phyloP scores from a whole-genome alignment of 2,113 vertebrate genomes.

The Corapipo altera region DNA sequence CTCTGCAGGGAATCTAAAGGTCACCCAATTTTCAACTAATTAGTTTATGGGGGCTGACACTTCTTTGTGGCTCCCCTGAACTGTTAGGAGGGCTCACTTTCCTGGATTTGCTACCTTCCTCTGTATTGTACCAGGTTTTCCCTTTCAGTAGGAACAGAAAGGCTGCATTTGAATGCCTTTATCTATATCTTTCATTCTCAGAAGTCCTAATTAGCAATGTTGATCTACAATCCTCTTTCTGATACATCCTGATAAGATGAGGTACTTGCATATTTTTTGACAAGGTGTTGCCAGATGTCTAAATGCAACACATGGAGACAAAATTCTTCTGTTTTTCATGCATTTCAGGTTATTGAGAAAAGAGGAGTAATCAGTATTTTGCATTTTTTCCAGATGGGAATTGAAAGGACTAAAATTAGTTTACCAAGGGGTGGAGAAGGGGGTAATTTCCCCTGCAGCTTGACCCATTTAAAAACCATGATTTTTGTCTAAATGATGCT shows the following conservation, averaged over 20 bases:
- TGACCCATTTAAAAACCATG: neutral
- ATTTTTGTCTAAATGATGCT: neutral
- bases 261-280: neutral
- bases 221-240: neutral
- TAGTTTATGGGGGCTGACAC: neutral
- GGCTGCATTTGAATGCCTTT: neutral
- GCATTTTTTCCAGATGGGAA: neutral
- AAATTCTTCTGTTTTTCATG: neutral
- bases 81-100: neutral
- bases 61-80: neutral
- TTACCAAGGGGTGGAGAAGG: neutral
- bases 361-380: neutral
- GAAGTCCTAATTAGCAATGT: neutral
- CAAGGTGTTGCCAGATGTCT: neutral
- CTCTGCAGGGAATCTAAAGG: conserved; percentile 1
- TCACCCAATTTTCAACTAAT: neutral
- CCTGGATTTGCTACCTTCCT: neutral
- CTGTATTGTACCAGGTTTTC: neutral
- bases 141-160: neutral
- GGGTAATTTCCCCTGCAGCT: neutral
- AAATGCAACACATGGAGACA: neutral
- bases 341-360: neutral
- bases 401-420: neutral
- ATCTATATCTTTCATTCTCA: neutral
- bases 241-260: neutral